Conservation (phyloP, 2,888 invertebrate species). For the Ashinkailepas kermadecensis region DNA sequence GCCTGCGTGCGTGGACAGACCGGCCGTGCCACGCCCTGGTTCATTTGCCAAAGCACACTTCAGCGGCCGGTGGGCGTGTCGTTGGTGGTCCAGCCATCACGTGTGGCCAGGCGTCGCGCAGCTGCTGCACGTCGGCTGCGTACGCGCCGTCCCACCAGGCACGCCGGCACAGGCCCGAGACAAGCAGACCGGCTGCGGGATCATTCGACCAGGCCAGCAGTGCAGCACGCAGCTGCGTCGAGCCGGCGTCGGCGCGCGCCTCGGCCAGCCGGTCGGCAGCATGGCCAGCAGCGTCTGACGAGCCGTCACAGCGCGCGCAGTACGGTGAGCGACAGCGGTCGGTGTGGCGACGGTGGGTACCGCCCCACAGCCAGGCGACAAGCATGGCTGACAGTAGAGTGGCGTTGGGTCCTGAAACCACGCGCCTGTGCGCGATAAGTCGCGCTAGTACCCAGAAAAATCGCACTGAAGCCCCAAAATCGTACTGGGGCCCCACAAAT, state of each 20-base stretch:
- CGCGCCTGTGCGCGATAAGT: too few species aligned
- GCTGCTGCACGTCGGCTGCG: neutral
- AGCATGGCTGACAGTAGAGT: too few species aligned
- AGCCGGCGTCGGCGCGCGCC: neutral
- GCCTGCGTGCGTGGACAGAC: neutral
- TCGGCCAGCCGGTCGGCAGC: neutral
- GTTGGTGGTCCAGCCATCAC: neutral
- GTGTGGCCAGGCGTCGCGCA: neutral
- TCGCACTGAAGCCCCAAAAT: too few species aligned
- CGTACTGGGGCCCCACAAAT: too few species aligned
- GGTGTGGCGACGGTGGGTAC: neutral
- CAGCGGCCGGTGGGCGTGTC: neutral
- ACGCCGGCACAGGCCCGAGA: neutral
- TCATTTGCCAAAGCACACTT: neutral
- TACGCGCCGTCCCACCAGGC: constrained; percentile 1
- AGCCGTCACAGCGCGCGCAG: constrained; percentile 1
- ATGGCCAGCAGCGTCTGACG: neutral
- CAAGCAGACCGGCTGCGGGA: neutral
- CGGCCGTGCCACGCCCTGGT: neutral
- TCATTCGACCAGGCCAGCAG: neutral
- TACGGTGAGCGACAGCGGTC: constrained; percentile 11
- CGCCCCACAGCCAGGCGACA: too few species aligned
- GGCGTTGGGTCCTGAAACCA: too few species aligned
- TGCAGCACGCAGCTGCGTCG: neutral
- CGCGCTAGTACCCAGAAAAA: too few species aligned